Base-by-base conservation (phyloP, 2,888 invertebrate species). In the Hyles lineata region DNA sequence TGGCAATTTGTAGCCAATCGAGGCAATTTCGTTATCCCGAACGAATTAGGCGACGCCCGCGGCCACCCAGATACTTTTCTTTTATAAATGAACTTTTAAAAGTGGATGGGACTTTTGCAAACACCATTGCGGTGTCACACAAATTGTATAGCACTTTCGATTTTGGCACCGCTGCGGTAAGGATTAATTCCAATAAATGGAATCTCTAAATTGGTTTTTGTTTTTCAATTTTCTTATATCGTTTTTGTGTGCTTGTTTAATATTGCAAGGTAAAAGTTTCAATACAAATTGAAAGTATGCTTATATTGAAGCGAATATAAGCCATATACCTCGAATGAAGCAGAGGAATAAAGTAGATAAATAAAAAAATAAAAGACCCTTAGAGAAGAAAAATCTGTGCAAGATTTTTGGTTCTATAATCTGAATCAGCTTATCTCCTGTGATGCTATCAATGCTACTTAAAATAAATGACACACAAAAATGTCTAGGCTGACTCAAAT, bases 1-100 rank as follows among this genome's bases (percentile, higher is more conserved):
- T 52, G 11, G 35, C 70, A 70, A 70, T 70, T 70, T 70, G 70
- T 58, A 32, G 58, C 32, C 70, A 70, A 59, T 70, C 35, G 55
- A 58, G 58, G 52, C 32, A 70, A 70, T 58, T 70, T 70, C n/a
- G 55, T 55, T 58, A 58, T 70, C 70, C 70, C 58, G 58, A 67
- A 50, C 50, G 23, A 67, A 67, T 67, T 50, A 67, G 67, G 67
- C 67, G 23, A 67, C 43, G 67, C 67, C 67, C 23, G 50, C 21
- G 67, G 67, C 67, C 67, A 25, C 1, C 50, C 23, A 23, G 23
- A 43, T 50, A 67, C 67, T 67, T 50, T 67, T 67, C 67, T 67
- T 67, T 67, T 50, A 67, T 50, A 67, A 67, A 50, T 17, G 43
- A 50, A 67, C 67, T 67, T 67, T 67, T 67, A 67, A 67, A 67